Evolutionary conservation across 2,797 vertebrate species (phyloP).

Genomic region (Chanos chanos): DNA sequence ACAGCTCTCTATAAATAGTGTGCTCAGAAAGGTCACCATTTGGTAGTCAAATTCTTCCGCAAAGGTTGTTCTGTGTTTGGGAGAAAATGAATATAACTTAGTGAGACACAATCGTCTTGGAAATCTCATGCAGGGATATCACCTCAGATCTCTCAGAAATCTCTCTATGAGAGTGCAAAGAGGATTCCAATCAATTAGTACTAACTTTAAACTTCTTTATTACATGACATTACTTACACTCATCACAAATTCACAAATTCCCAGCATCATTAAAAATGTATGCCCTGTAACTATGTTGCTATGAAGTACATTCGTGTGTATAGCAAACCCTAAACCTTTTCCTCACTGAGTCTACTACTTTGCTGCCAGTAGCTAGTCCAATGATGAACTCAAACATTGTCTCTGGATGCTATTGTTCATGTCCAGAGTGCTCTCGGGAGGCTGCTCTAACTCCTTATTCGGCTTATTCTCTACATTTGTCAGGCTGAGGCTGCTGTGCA

Average conservation of each 20-base stretch:
- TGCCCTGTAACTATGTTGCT: no score
- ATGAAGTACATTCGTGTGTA: no score
- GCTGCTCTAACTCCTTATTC: conserved; percentile 28
- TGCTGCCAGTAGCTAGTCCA: background rate
- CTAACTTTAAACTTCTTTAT: no score
- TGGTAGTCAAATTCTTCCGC: conserved; percentile 48
- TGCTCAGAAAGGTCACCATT: conserved; percentile 49
- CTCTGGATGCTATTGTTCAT: conserved; percentile 31
- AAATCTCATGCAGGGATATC: conserved; percentile 3
- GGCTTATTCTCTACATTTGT: conserved; percentile 40
- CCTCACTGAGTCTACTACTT: background rate
- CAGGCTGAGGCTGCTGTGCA: conserved; percentile 29
- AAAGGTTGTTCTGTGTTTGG: conserved; percentile 30
- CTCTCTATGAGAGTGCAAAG: no score
- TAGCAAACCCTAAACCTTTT: background rate
- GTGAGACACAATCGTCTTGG: background rate
- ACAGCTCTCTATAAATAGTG: conserved; percentile 30
- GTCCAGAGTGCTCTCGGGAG: conserved; percentile 29
- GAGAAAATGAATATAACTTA: conserved; percentile 37
- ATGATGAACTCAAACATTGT: conserved; percentile 7
- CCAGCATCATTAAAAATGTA: no score
- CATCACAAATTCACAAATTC: no score
- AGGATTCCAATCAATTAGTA: no score
- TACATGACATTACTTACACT: no score
- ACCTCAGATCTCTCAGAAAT: no score